These are phyloP conservation scores for Griposia aprilina DNA, from an alignment of 2,888 invertebrate species.

Conservation along the genomic window DNA sequence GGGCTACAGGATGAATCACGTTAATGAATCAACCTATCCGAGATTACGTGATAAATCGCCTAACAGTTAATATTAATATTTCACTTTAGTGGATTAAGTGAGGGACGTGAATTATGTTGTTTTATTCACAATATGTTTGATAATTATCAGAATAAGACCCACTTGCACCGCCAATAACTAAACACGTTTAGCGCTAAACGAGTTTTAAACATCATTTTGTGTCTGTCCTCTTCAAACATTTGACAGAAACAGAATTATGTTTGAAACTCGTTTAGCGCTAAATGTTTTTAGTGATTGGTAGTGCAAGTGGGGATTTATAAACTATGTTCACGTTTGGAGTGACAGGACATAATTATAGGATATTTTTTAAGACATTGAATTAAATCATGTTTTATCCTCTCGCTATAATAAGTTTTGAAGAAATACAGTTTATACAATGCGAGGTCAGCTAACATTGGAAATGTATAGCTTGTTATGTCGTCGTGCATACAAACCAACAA, in stretches of 20 bases:
- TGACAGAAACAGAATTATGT: no score
- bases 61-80: slow-evolving; percentile 82
- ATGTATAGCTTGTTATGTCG: no score
- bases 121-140: slow-evolving; percentile 53
- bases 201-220: no score
- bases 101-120: slow-evolving; percentile 76
- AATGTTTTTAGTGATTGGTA: no score
- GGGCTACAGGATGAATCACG: slow-evolving; percentile 79
- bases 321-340: slow-evolving; percentile 13
- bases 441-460: no score
- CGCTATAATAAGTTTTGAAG: neutral
- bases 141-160: slow-evolving; percentile 28
- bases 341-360: neutral
- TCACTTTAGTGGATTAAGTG: slow-evolving; percentile 83
- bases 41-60: slow-evolving; percentile 84
- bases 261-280: no score
- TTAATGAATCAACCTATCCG: slow-evolving; percentile 82
- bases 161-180: no score
- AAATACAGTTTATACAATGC: no score
- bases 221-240: no score
- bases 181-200: no score
- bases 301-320: neutral
- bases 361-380: slow-evolving; percentile 1
- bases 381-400: neutral
- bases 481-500: no score